Conservation (phyloP, 2,797 vertebrate species). For the Alfaro cultratus region DNA sequence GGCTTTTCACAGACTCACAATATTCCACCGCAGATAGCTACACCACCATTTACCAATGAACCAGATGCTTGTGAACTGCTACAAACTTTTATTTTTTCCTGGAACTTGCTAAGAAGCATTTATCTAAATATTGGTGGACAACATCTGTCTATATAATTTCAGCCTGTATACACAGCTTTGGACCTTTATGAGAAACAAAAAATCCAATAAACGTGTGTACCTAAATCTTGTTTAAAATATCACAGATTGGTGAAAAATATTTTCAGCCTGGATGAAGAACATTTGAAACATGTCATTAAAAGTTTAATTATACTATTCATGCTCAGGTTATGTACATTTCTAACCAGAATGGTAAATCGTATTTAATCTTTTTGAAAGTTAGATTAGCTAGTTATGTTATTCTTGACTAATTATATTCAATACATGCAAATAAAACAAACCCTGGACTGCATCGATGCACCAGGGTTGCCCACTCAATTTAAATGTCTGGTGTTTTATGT, state of each 20-base stretch:
- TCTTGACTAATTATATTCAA: background rate
- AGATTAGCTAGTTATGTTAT: too few relatives aligned
- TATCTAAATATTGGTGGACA: background rate
- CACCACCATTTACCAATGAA: background rate
- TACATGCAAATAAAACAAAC: background rate
- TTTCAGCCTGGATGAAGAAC: background rate
- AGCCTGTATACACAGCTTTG: background rate
- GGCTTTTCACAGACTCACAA: background rate
- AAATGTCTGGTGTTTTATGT: background rate
- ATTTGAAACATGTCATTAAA: background rate
- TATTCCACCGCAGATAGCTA: background rate
- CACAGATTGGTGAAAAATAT: background rate
- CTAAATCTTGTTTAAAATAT: background rate
- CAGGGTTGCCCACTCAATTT: slow-evolving; percentile 6
- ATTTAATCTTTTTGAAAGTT: background rate
- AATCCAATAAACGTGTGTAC: background rate
- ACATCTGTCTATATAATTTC: background rate
- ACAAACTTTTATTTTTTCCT: background rate
- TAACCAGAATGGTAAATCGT: background rate
- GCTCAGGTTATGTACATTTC: background rate
- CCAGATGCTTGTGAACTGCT: background rate
- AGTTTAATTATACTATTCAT: background rate
- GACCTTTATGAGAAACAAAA: background rate
- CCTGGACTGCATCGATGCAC: background rate
- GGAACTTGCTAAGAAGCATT: background rate